A percentile compares a stretch with the other conserved stretches of the same genome.
Evolutionary conservation across 2,113 vertebrate species (phyloP).

Genomic region (Albula goreensis): DNA sequence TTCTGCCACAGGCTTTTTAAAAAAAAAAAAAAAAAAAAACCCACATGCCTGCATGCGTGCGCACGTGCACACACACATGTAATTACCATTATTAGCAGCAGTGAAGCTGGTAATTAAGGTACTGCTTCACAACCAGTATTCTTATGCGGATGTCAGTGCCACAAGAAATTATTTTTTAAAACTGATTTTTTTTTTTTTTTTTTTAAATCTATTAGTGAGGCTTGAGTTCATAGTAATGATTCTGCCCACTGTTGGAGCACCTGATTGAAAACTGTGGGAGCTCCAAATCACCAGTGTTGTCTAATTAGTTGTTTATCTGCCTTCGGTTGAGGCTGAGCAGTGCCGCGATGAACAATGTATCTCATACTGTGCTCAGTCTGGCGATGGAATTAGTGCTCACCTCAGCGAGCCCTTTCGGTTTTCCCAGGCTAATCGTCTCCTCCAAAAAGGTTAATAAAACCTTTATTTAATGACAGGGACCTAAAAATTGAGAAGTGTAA

Average conservation of each 20-base stretch:
- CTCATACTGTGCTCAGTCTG: constrained; percentile 39
- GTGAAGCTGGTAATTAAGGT: background rate
- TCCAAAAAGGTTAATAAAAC: constrained; percentile 37
- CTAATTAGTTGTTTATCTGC: constrained; percentile 49
- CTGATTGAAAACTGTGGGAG: constrained; percentile 16
- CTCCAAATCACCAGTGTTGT: constrained; percentile 16
- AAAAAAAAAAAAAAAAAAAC: background rate
- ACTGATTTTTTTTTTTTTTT: background rate
- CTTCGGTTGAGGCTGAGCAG: constrained; percentile 30
- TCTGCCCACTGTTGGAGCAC: constrained; percentile 11
- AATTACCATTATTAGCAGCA: background rate
- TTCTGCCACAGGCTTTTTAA: background rate
- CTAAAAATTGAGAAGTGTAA: background rate
- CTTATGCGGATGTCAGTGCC: background rate
- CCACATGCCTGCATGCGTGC: background rate
- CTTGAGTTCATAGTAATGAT: background rate
- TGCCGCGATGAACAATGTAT: constrained; percentile 30
- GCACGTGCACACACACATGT: background rate
- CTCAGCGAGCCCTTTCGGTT: constrained; percentile 29
- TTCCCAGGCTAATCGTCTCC: constrained; percentile 18
- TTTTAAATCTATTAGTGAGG: background rate
- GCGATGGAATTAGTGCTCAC: constrained; percentile 30
- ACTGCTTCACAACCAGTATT: background rate
- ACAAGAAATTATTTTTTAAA: background rate
- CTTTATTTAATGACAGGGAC: constrained; percentile 39